Conservation (phyloP, 2,888 invertebrate genomes). For the Allolobophora icterica region DNA sequence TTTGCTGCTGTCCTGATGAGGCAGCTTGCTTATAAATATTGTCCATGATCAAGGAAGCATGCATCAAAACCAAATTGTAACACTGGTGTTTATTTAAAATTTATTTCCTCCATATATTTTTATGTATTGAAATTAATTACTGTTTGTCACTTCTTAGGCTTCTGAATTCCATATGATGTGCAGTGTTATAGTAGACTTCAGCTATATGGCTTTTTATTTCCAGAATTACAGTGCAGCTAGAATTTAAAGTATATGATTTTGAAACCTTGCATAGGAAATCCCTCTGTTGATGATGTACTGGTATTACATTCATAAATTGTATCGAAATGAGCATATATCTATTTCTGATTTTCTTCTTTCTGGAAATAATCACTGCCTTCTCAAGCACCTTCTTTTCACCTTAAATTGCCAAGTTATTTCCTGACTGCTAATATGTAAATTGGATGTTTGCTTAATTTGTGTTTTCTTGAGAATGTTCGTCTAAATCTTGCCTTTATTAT, state of each 20-base stretch:
- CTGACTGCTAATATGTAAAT: neutral
- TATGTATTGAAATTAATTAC: neutral
- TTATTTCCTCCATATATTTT: neutral
- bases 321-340: neutral
- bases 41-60: neutral
- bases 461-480: neutral
- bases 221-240: neutral
- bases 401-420: constrained; percentile 21
- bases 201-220: neutral
- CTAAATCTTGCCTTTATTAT: constrained; percentile 21
- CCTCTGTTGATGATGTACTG: neutral
- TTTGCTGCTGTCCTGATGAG: neutral
- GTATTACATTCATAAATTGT: neutral
- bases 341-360: neutral
- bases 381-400: neutral
- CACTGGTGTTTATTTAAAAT: neutral
- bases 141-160: neutral
- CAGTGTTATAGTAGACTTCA: neutral
- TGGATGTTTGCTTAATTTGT: constrained; percentile 4
- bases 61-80: neutral
- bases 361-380: neutral
- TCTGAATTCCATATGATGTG: neutral
- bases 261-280: neutral
- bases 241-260: neutral
- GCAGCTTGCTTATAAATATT: neutral